Evolutionary conservation across 2,888 invertebrate genomes (phyloP), one percentile per base, ranked within the genome.

Genomic region (Adelphocoris suturalis): DNA sequence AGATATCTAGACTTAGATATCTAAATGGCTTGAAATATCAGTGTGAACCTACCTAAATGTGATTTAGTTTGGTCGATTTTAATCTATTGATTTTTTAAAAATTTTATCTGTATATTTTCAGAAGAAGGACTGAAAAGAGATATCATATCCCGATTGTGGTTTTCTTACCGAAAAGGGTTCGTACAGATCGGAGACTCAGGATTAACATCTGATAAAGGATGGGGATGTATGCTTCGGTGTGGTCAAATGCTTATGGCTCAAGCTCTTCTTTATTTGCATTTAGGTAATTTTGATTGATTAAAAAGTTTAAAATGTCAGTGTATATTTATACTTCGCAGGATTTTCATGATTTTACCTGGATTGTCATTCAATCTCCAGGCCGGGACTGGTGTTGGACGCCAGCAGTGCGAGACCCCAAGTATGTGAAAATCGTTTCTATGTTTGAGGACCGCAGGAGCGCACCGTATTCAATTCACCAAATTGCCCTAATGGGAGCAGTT

Each of bases 201-300:
- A 97, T 95, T 97, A 57, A 98, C 98, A 0, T 96, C 97, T 0
- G 99, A 99, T 93, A 96, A 96, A 93, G 99, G 99, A 89, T 99
- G 99, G 99, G 99, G 99, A 9, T 99, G 99, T 93, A 99, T 99
- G 99, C 94, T 99, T 91, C 96, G 99, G 91, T 99, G 99, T 94
- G 99, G 99, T 0, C 99, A 99, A 94, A 99, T 99, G 99, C 97
- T 99, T 78, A 94, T 99, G 81, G 99, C 97, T 0, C 98, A 99
- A 93, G 97, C 98, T 0, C 94, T 99, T 55, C 94, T 97, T 37
- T 95, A 96, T 90, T 94, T 97, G 92, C 97, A 98, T 93, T 94
- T 98, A 92, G 95, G 76, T 76, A 52, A 16, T 52, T 52, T 52
- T 52, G 12, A 52, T 52, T 3, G 1, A 52, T 52, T 11, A 5